Percentiles rank a stretch among this genome's conserved stretches.
These are phyloP conservation scores for Lasioglossum calceatum DNA, from an alignment of 2,888 invertebrate species.

Conservation along the genomic window DNA sequence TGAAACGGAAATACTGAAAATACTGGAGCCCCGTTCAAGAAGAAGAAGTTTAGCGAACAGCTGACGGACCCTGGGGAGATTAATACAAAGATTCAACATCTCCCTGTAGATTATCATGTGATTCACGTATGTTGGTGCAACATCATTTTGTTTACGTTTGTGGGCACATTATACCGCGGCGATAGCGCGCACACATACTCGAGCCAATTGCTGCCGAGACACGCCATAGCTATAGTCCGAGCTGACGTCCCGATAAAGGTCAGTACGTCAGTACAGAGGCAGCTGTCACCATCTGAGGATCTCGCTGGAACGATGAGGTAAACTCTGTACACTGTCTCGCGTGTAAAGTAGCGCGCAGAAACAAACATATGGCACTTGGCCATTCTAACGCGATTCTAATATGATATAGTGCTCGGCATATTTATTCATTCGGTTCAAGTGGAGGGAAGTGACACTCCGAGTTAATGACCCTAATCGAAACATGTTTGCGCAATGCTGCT, in stretches of 20 bases:
- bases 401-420: background rate
- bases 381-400: background rate
- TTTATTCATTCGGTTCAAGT: background rate
- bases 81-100: background rate
- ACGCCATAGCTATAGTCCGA: background rate
- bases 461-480: background rate
- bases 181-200: background rate
- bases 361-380: background rate
- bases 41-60: background rate
- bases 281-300: constrained; percentile 9
- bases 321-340: background rate
- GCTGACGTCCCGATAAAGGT: background rate
- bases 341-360: background rate
- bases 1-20: background rate
- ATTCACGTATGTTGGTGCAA: background rate
- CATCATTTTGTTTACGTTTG: background rate
- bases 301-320: constrained; percentile 54
- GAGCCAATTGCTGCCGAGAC: background rate
- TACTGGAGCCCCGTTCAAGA: background rate
- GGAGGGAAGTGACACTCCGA: background rate
- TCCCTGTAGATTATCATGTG: background rate
- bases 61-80: background rate
- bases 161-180: background rate
- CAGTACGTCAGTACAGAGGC: constrained; percentile 51
- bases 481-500: background rate